phyloP scores from a whole-genome alignment of 1,140 invertebrate species.

The Brachionus rotundiformis region DNA sequence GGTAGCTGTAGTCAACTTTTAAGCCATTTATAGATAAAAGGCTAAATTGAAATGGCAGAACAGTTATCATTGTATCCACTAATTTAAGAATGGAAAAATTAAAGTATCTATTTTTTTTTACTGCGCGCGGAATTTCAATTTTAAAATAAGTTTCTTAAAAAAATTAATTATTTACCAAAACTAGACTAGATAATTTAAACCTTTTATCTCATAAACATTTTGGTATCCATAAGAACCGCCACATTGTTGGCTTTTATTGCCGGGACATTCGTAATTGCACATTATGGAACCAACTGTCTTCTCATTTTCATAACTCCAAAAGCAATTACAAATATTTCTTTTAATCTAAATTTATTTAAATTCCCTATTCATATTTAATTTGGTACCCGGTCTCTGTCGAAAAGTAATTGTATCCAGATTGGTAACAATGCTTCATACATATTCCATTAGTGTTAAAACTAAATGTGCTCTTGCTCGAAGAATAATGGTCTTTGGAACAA shows the following conservation, averaged over 20 bases:
- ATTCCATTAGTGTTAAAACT: constrained; percentile 1
- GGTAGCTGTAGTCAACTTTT: neutral
- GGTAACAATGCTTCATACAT: neutral
- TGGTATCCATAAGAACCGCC: neutral
- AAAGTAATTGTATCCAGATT: neutral
- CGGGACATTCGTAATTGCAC: neutral
- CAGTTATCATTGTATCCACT: neutral
- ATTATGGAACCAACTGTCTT: neutral
- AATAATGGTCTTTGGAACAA: neutral
- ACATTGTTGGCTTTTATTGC: neutral
- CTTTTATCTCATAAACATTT: neutral
- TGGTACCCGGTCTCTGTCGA: neutral
- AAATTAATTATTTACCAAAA: neutral
- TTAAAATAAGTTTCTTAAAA: neutral
- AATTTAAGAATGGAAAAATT: neutral
- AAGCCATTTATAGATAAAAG: neutral
- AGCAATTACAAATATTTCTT: neutral
- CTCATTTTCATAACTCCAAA: neutral
- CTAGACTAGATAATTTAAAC: neutral
- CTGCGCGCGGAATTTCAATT: neutral
- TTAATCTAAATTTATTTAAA: neutral
- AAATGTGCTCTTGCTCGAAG: neutral
- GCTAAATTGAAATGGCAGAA: neutral
- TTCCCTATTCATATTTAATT: neutral
- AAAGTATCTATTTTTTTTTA: neutral